Conservation (phyloP, 1,140 invertebrate species). For the Drosophila rufa region DNA sequence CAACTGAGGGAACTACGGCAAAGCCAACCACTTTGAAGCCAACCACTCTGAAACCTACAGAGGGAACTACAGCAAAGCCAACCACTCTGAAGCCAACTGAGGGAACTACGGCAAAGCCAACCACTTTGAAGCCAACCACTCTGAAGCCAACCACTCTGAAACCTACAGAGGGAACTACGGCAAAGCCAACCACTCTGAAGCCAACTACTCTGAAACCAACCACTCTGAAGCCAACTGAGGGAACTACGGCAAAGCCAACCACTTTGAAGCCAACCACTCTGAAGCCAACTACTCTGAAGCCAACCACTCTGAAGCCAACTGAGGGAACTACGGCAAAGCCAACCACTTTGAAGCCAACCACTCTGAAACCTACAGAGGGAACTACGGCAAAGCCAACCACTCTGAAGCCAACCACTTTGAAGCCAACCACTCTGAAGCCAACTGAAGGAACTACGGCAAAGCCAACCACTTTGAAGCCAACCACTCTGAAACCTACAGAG, state of each 20-base stretch:
- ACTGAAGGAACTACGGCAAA: conserved; percentile 4
- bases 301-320: neutral
- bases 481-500: conserved; percentile 2
- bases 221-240: neutral
- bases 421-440: neutral
- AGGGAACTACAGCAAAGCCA: conserved; percentile 4
- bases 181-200: too few relatives aligned
- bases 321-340: conserved; percentile 14
- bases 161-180: too few relatives aligned
- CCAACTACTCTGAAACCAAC: neutral
- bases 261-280: neutral
- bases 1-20: neutral
- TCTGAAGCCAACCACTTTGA: neutral
- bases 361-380: neutral
- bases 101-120: neutral
- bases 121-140: too few relatives aligned
- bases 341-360: conserved; percentile 26
- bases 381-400: neutral
- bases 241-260: neutral
- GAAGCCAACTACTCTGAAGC: conserved; percentile 1
- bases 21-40: neutral
- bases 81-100: conserved; percentile 5
- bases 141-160: too few relatives aligned
- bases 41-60: conserved; percentile 6
- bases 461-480: neutral